Percentiles rank a stretch among this genome's conserved stretches.
These are phyloP conservation scores for Scomber japonicus DNA, from an alignment of 2,113 vertebrate genomes.

Conservation along the genomic window DNA sequence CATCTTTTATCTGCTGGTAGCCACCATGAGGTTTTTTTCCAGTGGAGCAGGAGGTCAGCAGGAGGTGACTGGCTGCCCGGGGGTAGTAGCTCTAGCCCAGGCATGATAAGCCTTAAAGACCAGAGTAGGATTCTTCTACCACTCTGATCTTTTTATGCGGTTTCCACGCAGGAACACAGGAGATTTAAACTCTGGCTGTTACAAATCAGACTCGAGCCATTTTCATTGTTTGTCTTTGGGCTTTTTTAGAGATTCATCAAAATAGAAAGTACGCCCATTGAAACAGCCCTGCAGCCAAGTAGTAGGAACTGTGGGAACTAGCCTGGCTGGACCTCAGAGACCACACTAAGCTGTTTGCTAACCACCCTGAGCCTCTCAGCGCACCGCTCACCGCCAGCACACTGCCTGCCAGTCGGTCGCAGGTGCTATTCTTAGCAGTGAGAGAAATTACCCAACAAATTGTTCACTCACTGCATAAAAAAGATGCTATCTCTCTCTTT, in stretches of 20 bases:
- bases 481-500: background rate
- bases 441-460: slow-evolving; percentile 71
- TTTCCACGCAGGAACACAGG: slow-evolving; percentile 47
- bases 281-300: slow-evolving; percentile 43
- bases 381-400: slow-evolving; percentile 51
- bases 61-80: slow-evolving; percentile 53
- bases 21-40: background rate
- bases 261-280: slow-evolving; percentile 64
- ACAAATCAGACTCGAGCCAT: slow-evolving; percentile 47
- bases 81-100: slow-evolving; percentile 25
- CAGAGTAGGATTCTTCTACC: slow-evolving; percentile 53
- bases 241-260: slow-evolving; percentile 61
- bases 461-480: slow-evolving; percentile 59
- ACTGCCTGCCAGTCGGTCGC: slow-evolving; percentile 50
- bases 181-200: slow-evolving; percentile 47
- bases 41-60: slow-evolving; percentile 47
- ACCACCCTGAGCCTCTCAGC: slow-evolving; percentile 49
- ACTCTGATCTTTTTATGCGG: slow-evolving; percentile 61
- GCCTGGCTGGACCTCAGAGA: slow-evolving; percentile 71
- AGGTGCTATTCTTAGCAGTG: slow-evolving; percentile 75
- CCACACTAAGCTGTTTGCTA: slow-evolving; percentile 62
- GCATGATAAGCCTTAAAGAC: slow-evolving; percentile 57
- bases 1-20: slow-evolving; percentile 44
- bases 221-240: slow-evolving; percentile 59
- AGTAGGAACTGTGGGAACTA: slow-evolving; percentile 63